These are phyloP conservation scores for Myotis brandtii DNA, from an alignment of 2,113 vertebrate species.

Conservation along the genomic window DNA sequence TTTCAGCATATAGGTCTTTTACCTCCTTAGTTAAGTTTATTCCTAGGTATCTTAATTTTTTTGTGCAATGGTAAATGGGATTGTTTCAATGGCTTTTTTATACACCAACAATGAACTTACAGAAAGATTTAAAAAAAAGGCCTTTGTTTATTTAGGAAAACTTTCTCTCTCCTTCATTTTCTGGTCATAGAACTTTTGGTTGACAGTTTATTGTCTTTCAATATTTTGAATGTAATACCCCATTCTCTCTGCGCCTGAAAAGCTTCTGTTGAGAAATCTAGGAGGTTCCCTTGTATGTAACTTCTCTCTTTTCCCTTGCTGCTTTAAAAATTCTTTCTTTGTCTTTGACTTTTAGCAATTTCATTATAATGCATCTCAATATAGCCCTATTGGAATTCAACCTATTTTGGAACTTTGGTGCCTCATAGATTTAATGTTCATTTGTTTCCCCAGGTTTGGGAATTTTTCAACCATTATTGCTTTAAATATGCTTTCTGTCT, in stretches of 20 bases:
- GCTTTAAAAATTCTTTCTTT: neutral
- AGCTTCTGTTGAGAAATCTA: neutral
- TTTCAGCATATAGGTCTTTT: too few species aligned
- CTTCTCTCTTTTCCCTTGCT: neutral
- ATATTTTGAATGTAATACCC: neutral
- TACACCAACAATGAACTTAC: too few species aligned
- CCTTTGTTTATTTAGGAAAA: neutral
- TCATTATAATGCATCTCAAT: neutral
- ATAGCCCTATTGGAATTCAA: neutral
- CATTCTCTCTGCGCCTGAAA: neutral
- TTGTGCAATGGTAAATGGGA: too few species aligned
- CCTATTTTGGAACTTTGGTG: neutral
- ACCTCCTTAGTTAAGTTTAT: too few species aligned
- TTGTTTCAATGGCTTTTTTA: too few species aligned
- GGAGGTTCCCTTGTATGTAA: neutral
- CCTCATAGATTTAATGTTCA: neutral
- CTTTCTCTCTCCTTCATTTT: neutral
- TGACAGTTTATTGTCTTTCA: neutral
- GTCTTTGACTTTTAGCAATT: neutral
- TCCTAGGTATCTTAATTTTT: too few species aligned
- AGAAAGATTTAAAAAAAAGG: too few species aligned
- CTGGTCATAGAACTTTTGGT: neutral
- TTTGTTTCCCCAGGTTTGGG: neutral
- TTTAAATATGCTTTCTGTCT: neutral
- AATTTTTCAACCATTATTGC: neutral